Evolutionary conservation across 2,113 vertebrate genomes (phyloP).

Genomic region (Gallinago media): DNA sequence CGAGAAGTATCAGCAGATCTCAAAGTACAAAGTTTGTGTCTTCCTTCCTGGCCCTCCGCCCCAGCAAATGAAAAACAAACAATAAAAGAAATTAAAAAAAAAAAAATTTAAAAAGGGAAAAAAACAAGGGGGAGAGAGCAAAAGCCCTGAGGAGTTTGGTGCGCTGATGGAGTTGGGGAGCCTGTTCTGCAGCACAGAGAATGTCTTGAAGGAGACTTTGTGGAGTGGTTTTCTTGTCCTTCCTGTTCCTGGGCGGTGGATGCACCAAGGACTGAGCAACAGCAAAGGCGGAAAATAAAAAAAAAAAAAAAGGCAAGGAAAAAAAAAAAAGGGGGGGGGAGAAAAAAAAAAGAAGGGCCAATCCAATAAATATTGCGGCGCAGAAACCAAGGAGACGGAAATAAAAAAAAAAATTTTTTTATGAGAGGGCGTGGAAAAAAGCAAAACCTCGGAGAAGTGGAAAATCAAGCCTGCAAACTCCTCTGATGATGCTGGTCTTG

Average conservation of each 20-base stretch:
- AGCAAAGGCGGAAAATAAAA: slow-evolving; percentile 15
- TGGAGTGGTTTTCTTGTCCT: slow-evolving; percentile 61
- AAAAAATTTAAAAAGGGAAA: background rate
- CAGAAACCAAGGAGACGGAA: slow-evolving; percentile 56
- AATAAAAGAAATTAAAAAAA: background rate
- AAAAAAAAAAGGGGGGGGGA: accelerated
- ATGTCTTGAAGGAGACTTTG: slow-evolving; percentile 56
- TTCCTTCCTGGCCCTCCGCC: background rate
- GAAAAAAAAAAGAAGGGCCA: background rate
- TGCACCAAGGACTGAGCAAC: slow-evolving; percentile 46
- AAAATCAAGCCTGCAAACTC: slow-evolving; percentile 65
- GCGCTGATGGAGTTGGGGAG: slow-evolving; percentile 11
- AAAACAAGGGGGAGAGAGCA: background rate
- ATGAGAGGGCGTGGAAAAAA: slow-evolving; percentile 44
- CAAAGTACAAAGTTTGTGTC: slow-evolving; percentile 67
- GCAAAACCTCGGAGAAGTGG: slow-evolving; percentile 23
- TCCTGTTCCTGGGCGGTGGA: slow-evolving; percentile 60
- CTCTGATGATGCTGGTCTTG: slow-evolving; percentile 51
- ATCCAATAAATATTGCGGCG: slow-evolving; percentile 52
- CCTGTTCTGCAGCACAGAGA: slow-evolving; percentile 34
- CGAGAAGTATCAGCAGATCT: background rate
- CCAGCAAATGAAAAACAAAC: background rate
- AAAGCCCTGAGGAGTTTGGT: slow-evolving; percentile 49
- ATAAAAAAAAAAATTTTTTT: slow-evolving; percentile 2
- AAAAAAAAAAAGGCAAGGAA: background rate